These are phyloP conservation scores for Acromyrmex echinatior DNA, from an alignment of 1,140 invertebrate species.

Conservation along the genomic window DNA sequence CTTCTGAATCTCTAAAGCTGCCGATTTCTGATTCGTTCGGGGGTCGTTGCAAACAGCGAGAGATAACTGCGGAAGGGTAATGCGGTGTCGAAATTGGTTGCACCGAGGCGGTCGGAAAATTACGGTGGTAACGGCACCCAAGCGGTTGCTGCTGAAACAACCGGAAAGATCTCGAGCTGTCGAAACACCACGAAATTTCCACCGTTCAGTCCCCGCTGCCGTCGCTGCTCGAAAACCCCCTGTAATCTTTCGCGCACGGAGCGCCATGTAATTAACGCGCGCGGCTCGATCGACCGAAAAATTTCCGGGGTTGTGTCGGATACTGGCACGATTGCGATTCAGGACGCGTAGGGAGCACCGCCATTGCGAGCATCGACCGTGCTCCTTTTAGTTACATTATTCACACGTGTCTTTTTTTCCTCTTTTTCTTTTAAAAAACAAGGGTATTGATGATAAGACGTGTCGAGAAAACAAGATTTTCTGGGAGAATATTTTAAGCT, in stretches of 20 bases:
- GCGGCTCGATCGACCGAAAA: constrained; percentile 58
- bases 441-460: constrained; percentile 3
- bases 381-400: constrained; percentile 43
- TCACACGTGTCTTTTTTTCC: constrained; percentile 35
- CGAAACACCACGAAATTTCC: constrained; percentile 58
- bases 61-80: constrained; percentile 47
- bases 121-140: constrained; percentile 53
- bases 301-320: constrained; percentile 42
- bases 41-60: constrained; percentile 19
- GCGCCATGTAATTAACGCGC: constrained; percentile 54
- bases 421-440: not conserved
- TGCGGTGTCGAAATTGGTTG: constrained; percentile 54
- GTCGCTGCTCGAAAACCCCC: constrained; percentile 22
- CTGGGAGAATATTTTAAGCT: not conserved
- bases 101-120: constrained; percentile 49
- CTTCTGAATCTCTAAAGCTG: not conserved
- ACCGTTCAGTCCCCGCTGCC: not conserved
- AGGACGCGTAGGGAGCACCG: constrained; percentile 12
- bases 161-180: constrained; percentile 56
- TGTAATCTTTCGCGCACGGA: constrained; percentile 55
- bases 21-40: constrained; percentile 33
- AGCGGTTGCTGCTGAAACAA: constrained; percentile 32
- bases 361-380: constrained; percentile 10
- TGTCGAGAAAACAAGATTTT: constrained; percentile 13
- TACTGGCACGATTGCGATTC: constrained; percentile 43